Percentiles rank a stretch among this genome's conserved stretches.
phyloP scores from a whole-genome alignment of 2,888 invertebrate species.

The Parthenolecanium corni region DNA sequence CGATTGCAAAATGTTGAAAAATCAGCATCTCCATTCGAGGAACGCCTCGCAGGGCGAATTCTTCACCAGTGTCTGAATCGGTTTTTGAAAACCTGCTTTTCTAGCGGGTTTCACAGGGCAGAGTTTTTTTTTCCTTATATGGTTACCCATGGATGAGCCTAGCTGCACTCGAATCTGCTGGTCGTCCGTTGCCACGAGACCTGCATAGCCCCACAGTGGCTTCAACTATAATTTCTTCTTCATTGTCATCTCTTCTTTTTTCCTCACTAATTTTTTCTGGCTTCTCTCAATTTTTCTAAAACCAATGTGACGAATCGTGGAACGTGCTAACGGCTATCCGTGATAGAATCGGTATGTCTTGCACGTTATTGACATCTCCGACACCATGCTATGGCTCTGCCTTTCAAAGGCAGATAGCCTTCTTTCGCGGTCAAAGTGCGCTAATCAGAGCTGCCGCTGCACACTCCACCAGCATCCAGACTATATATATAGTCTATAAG shows the following conservation, averaged over 20 bases:
- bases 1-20: too few species aligned
- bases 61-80: too few species aligned
- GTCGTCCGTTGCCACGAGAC: constrained; percentile 28
- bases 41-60: too few species aligned
- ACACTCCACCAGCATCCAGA: too few species aligned
- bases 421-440: constrained; percentile 24
- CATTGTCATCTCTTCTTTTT: neutral
- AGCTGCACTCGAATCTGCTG: constrained; percentile 2
- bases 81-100: too few species aligned
- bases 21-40: too few species aligned
- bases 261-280: constrained; percentile 3
- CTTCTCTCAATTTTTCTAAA: constrained; percentile 30
- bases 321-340: constrained; percentile 31
- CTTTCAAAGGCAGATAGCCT: neutral
- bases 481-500: too few species aligned
- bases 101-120: too few species aligned
- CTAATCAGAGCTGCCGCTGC: constrained; percentile 14
- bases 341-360: neutral
- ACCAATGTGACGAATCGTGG: constrained; percentile 33
- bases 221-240: too few species aligned
- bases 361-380: constrained; percentile 23
- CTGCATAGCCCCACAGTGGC: constrained; percentile 2
- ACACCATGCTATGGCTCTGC: constrained; percentile 2
- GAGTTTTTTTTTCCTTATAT: constrained; percentile 6
- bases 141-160: constrained; percentile 24